Percentiles rank a stretch among this genome's conserved stretches.
Evolutionary conservation across 2,113 vertebrate genomes (phyloP).

Genomic region (Lagenorhynchus albirostris): DNA sequence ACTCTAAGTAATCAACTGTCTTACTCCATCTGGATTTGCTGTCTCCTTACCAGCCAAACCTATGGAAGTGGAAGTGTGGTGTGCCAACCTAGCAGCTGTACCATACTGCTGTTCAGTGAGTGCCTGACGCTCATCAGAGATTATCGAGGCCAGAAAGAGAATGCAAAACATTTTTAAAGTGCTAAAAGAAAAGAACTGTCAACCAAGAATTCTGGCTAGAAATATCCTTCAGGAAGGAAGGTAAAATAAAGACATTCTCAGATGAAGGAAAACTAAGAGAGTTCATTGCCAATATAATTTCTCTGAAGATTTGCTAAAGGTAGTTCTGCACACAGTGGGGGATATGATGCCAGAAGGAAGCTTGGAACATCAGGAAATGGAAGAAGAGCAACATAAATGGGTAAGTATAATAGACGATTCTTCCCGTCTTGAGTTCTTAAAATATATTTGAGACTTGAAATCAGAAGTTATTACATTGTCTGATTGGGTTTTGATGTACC

Average conservation of each 20-base stretch:
- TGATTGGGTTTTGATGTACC: not conserved
- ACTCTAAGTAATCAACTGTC: not conserved
- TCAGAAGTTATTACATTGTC: not conserved
- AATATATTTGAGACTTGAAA: not conserved
- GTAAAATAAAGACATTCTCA: not conserved
- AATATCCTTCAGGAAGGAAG: not conserved
- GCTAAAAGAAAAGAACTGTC: not conserved
- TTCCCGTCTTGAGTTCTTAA: not conserved
- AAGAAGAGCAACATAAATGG: not conserved
- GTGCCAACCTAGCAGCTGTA: not conserved
- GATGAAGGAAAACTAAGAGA: not conserved
- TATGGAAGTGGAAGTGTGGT: not conserved
- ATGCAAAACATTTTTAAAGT: not conserved
- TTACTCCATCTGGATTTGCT: not conserved
- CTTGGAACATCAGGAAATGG: not conserved
- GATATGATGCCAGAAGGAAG: not conserved
- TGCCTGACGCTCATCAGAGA: not conserved
- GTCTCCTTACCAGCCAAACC: not conserved
- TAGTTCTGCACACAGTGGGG: not conserved
- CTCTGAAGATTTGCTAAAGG: not conserved
- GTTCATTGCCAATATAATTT: not conserved
- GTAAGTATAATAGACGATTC: not conserved
- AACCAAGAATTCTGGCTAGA: not conserved
- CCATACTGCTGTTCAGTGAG: not conserved
- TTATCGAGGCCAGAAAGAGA: not conserved